Evolutionary conservation across 2,113 vertebrate genomes (phyloP).

Genomic region (Sapayoa aenigma): DNA sequence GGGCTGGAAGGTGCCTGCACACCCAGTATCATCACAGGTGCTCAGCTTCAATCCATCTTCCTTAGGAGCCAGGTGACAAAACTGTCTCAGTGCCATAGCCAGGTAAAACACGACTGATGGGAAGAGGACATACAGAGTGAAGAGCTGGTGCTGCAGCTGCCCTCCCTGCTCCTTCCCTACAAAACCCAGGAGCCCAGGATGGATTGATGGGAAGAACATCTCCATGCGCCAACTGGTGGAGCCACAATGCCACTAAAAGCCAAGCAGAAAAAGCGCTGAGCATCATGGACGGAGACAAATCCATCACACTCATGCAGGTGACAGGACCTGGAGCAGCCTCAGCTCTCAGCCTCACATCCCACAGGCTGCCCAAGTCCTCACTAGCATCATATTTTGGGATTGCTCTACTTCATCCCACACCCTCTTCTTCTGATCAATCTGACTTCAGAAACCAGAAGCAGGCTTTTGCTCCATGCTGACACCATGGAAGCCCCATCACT

Average conservation of each 20-base stretch:
- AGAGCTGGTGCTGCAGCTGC: not conserved
- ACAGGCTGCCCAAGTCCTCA: not conserved
- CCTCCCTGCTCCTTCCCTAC: not conserved
- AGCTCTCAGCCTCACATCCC: not conserved
- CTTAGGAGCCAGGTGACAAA: conserved; percentile 29
- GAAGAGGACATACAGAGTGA: not conserved
- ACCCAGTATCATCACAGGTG: not conserved
- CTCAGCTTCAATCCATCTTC: conserved; percentile 32
- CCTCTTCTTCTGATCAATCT: not conserved
- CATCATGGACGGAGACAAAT: not conserved
- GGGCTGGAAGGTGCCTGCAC: conserved; percentile 27
- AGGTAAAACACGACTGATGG: not conserved
- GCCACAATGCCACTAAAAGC: not conserved
- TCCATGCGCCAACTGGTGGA: accelerated
- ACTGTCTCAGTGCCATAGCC: accelerated
- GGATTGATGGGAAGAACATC: not conserved
- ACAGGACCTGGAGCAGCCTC: not conserved
- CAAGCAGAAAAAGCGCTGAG: not conserved
- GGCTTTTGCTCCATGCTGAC: not conserved
- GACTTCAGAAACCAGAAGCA: not conserved
- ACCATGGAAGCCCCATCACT: not conserved
- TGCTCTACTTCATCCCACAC: not conserved
- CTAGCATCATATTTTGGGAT: not conserved
- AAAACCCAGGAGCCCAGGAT: not conserved
- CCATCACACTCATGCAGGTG: accelerated